These are phyloP conservation scores for Nebria brevicollis DNA, from an alignment of 2,888 invertebrate genomes.

Conservation along the genomic window DNA sequence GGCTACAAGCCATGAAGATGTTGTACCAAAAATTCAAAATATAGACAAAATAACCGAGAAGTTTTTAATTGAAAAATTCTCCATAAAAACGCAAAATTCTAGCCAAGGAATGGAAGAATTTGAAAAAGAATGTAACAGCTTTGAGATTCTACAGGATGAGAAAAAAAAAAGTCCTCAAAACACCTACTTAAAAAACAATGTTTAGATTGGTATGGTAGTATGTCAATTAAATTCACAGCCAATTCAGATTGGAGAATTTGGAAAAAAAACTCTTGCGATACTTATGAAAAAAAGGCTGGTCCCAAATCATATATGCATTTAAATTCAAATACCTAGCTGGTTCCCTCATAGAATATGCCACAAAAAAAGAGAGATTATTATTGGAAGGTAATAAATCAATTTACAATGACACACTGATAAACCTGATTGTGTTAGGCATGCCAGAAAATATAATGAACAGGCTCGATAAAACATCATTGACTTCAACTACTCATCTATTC, in stretches of 20 bases:
- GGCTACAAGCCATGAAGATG: conserved; percentile 5
- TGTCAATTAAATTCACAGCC: too few species aligned
- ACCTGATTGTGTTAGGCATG: conserved; percentile 29
- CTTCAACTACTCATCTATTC: conserved; percentile 9
- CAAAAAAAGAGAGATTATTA: conserved; percentile 39
- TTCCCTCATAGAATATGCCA: conserved; percentile 34
- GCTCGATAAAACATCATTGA: conserved; percentile 27
- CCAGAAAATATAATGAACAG: conserved; percentile 25
- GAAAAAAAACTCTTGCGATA: conserved; percentile 47
- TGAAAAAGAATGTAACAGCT: conserved; percentile 30
- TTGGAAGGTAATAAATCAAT: conserved; percentile 24
- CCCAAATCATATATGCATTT: conserved; percentile 41
- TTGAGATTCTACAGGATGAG: conserved; percentile 36
- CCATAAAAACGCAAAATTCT: conserved; percentile 12
- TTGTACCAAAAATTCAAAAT: conserved; percentile 16
- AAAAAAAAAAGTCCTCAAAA: conserved; percentile 44
- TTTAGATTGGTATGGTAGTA: conserved; percentile 46
- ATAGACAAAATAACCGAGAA: conserved; percentile 11
- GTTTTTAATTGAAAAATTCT: conserved; percentile 19
- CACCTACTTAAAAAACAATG: conserved; percentile 41
- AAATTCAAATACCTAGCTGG: conserved; percentile 35
- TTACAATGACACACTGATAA: conserved; percentile 31
- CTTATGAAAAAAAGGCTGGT: conserved; percentile 48
- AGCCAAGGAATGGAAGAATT: not conserved
- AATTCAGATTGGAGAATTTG: conserved; percentile 43